Evolutionary conservation across 1,140 invertebrate species (phyloP).

Genomic region (Drosophila sp.): DNA sequence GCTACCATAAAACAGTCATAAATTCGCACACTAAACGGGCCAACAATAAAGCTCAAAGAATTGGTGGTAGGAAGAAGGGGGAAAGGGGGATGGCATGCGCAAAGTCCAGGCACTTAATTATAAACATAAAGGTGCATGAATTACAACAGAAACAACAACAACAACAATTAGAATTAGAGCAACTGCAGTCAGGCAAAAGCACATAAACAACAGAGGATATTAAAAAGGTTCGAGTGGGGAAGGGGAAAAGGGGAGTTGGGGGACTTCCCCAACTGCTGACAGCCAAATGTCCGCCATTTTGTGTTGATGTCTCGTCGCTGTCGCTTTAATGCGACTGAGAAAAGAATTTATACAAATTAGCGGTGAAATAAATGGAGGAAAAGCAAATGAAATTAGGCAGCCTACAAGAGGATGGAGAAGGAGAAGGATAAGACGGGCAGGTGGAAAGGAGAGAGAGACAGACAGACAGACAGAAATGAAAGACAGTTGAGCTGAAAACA

Average conservation of each 20-base stretch:
- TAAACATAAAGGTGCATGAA: conserved; percentile 61
- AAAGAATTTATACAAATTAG: conserved; percentile 77
- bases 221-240: conserved; percentile 16
- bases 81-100: not conserved
- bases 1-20: conserved; percentile 60
- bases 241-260: not conserved
- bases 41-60: not conserved
- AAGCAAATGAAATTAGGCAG: conserved; percentile 66
- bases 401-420: not conserved
- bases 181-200: conserved; percentile 21
- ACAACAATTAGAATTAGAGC: conserved; percentile 1
- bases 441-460: not conserved
- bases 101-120: conserved; percentile 72
- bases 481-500: conserved; percentile 47
- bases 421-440: not conserved
- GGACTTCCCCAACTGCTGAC: conserved; percentile 31
- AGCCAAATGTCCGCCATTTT: conserved; percentile 58
- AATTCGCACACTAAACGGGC: conserved; percentile 47
- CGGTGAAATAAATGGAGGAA: conserved; percentile 69
- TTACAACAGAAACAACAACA: conserved; percentile 23
- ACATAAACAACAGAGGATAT: conserved; percentile 34
- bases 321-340: conserved; percentile 55
- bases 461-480: conserved; percentile 22
- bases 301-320: conserved; percentile 53
- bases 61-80: not conserved